phyloP scores from a whole-genome alignment of 2,797 vertebrate species.

The Toxotes lorentzi region DNA sequence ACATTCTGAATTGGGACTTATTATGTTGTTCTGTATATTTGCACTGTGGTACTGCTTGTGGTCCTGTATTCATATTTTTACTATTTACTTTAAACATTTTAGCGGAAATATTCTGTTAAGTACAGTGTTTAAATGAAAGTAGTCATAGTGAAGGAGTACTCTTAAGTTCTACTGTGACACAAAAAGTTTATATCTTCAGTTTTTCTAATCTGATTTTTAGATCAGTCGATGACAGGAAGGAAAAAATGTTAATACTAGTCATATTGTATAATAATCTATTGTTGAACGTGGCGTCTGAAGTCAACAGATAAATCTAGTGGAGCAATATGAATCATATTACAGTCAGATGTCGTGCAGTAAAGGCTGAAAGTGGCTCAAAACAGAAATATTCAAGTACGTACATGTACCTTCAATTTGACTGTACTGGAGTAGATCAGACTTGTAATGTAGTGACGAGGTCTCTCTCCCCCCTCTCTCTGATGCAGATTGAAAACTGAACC shows the following conservation, averaged over 20 bases:
- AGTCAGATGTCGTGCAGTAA: not conserved
- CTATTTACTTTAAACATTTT: not conserved
- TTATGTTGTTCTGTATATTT: not conserved
- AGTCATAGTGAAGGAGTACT: not conserved
- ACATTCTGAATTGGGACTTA: not conserved
- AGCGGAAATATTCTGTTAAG: not conserved
- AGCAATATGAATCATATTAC: not conserved
- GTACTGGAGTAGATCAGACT: not conserved
- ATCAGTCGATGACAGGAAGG: not conserved
- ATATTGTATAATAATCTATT: too few relatives aligned
- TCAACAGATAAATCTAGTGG: not conserved
- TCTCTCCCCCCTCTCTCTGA: conserved; percentile 12
- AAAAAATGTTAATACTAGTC: too few relatives aligned
- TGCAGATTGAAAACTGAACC: conserved; percentile 36
- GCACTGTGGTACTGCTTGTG: not conserved
- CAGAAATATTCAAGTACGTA: not conserved
- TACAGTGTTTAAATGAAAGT: not conserved
- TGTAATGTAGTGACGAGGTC: conserved; percentile 1
- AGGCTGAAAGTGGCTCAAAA: not conserved
- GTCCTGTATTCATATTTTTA: not conserved
- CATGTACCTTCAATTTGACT: not conserved
- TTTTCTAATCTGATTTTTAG: not conserved
- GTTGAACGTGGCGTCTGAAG: too few relatives aligned
- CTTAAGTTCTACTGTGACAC: not conserved
- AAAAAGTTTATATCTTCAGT: not conserved